Evolutionary conservation across 1,140 invertebrate species (phyloP), one percentile per base, ranked within the genome.

Genomic region (Gryon sp.): DNA sequence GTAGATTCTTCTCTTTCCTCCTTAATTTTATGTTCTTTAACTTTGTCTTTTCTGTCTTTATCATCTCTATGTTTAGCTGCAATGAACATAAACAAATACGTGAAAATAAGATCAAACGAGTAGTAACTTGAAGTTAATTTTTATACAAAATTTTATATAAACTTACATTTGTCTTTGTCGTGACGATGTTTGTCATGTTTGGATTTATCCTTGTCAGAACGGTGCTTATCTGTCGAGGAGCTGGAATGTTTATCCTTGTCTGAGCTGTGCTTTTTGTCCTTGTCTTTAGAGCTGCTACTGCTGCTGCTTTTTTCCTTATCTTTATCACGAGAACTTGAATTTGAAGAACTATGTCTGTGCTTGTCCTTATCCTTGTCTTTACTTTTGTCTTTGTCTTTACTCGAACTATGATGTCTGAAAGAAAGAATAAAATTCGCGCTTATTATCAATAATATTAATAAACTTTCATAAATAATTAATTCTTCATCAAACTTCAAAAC

Each of bases 221-320:
- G 86, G 76, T 90, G 88, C 48, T 89, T 91, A 18, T 90, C 89
- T 53, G 80, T 82, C 18, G 83, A 82, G 18, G 83, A 82, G 74
- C 81, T 83, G 69, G 82, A 80, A 55, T 80, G 75, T 65, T 89
- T 91, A 28, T 91, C 88, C 73, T 89, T 91, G 11, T 89, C 70
- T 84, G 90, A 92, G 86, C 86, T 86, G 45, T 89, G 89, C 8
- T 86, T 89, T 48, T 85, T 88, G 14, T 91, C 90, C 70, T 89
- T 91, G 41, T 90, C 89, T 68, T 90, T 89, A 52, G 90, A 89
- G 57, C 90, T 89, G 65, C 90, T 87, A 19, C 73, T 78, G 43
- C 84, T 89, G 53, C 87, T 89, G 20, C 90, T 86, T 32, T 90
- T 89, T 62, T 89, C 87, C 19, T 87, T 90, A 66, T 90, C 87